Evolutionary conservation across 2,888 invertebrate genomes (phyloP), one percentile per base, ranked within the genome.

Genomic region (Ctena decussata): DNA sequence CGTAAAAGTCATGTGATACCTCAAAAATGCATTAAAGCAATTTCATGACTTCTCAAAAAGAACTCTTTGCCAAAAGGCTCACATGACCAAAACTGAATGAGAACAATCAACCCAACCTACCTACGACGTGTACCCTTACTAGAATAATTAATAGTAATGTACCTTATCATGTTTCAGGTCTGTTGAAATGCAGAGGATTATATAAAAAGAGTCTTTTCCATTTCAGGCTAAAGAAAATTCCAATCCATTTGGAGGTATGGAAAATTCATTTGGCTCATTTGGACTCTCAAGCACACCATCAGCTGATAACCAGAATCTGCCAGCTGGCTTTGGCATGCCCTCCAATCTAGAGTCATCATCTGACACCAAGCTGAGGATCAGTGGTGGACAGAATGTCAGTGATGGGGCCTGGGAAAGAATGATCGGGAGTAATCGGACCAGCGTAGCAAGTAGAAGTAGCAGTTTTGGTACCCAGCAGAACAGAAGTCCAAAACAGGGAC

Each of bases 221-320:
- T 15, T 72, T 78, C 41, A 39, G 49, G 65, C 65, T 18, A 65
- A 65, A 35, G 65, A 30, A 57, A 73, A 49, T 76, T 82, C 87
- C 5, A 88, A 91, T 65, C 91, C 91, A 39, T 91, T 92, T 84
- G 90, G 80, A 46, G 86, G 65, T 11, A 84, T 90, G 57, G 77
- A 85, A 21, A 90, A 89, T 0, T 92, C 92, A 0, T 90, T 91
- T 84, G 92, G 92, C 30, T 91, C 91, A 0, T 92, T 91, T 88
- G 92, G 91, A 24, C 57, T 86, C 6, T 82, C 70, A 44, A 77
- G 53, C 44, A 12, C 72, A 6, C 72, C 12, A 24, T 18, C 41
- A 2, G 65, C 35, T 12, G 65, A 65, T 35, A 30, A 27, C 18
- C 46, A 8, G 21, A 65, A 35, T 30, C 30, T 65, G 32, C 5